Percentiles rank a stretch among this genome's conserved stretches.
Evolutionary conservation across 2,888 invertebrate species (phyloP).

Genomic region (Melanchra persicariae): DNA sequence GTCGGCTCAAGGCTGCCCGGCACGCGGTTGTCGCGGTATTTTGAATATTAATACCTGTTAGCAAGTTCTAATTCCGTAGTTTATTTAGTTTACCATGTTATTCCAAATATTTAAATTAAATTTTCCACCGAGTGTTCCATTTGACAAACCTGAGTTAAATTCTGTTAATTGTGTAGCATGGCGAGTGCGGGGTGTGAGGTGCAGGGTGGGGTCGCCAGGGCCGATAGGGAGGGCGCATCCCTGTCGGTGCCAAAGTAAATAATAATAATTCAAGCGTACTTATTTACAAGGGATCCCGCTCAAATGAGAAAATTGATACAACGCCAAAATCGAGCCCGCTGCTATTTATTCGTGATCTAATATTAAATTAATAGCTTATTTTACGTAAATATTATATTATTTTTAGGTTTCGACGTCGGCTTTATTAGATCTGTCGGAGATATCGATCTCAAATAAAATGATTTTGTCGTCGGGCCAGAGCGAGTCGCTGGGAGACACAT

Average conservation of each 20-base stretch:
- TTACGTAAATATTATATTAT: slow-evolving; percentile 23
- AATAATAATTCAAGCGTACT: slow-evolving; percentile 35
- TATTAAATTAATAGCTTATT: slow-evolving; percentile 36
- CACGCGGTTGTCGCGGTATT: not conserved
- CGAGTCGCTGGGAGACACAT: not conserved
- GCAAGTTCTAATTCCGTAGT: slow-evolving; percentile 15
- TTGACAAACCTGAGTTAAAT: slow-evolving; percentile 18
- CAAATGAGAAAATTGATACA: slow-evolving; percentile 48
- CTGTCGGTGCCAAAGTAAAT: slow-evolving; percentile 36
- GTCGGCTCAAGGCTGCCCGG: no score
- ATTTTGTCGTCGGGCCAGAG: not conserved
- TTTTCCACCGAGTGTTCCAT: slow-evolving; percentile 7
- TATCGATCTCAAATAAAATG: slow-evolving; percentile 4
- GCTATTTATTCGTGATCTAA: slow-evolving; percentile 32
- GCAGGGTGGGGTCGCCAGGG: not conserved
- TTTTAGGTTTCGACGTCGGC: slow-evolving; percentile 7
- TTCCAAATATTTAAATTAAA: slow-evolving; percentile 12
- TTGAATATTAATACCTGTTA: slow-evolving; percentile 13
- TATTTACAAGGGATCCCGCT: slow-evolving; percentile 37
- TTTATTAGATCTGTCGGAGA: slow-evolving; percentile 3
- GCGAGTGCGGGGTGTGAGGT: not conserved
- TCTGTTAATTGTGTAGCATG: slow-evolving; percentile 9
- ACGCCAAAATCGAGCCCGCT: slow-evolving; percentile 23
- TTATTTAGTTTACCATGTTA: slow-evolving; percentile 1
- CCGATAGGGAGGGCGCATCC: not conserved